These are phyloP conservation scores for Manis crassicaudata DNA, from an alignment of 2,797 vertebrate genomes.

Conservation along the genomic window DNA sequence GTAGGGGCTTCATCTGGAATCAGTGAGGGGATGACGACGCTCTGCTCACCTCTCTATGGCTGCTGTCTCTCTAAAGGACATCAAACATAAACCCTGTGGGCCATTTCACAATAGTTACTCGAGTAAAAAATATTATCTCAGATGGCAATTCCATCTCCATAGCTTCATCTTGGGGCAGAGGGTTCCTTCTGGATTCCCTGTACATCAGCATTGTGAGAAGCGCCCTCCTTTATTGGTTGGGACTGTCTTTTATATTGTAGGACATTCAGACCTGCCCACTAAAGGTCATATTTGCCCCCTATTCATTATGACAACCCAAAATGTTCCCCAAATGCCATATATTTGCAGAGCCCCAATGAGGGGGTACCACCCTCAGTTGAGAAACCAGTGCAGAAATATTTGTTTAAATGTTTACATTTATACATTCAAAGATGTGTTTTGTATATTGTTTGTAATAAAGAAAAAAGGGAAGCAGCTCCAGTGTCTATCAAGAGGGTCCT, in stretches of 20 bases:
- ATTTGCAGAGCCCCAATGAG: background rate
- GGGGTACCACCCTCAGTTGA: background rate
- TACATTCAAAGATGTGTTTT: background rate
- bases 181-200: background rate
- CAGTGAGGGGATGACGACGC: background rate
- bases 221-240: background rate
- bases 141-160: background rate
- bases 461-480: background rate
- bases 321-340: background rate
- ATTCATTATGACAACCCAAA: background rate
- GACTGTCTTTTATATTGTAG: background rate
- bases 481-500: background rate
- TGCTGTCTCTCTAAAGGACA: background rate
- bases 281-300: background rate
- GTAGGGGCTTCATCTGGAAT: background rate
- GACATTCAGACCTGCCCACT: background rate
- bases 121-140: background rate
- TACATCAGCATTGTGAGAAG: background rate
- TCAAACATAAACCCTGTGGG: background rate
- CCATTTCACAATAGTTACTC: background rate
- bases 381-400: background rate
- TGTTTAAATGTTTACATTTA: background rate
- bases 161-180: too few species aligned
- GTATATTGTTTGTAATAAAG: background rate
- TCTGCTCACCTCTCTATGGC: background rate